Base-by-base conservation (phyloP, 2,888 invertebrate genomes). In the Acanthococcus lagerstroemiae region DNA sequence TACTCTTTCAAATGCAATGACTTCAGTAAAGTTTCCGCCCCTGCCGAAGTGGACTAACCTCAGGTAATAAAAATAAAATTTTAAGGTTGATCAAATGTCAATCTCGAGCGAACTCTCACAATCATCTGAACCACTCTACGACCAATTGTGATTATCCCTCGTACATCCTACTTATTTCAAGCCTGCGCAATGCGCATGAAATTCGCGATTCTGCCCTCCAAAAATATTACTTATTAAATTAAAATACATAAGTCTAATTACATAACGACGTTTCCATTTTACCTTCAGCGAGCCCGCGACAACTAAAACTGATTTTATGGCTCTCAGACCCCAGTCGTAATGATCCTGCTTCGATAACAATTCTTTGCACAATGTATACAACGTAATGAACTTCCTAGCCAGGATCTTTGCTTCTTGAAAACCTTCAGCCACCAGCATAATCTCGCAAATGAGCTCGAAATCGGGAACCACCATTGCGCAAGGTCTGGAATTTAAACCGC, bases 401-500 rank as follows among this genome's bases (percentile, higher is more conserved):
- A 96, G 78, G 60, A 95, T 84, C 73, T 90, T 86, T 0, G 95
- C 95, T 72, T 96, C 95, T 75, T 95, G 88, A 75, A 96, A 96
- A 15, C 96, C 96, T 80, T 96, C 95, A 52, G 95, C 95, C 0
- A 95, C 95, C 76, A 96, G 84, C 95, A 96, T 95, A 72, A 96
- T 96, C 81, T 96, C 95, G 77, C 94, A 95, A 74, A 96, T 96
- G 65, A 96, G 77, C 76, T 95, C 95, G 75, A 95, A 95, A 77
- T 96, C 95, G 0, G 96, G 96, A 0, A 96, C 95, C 0, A 95
- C 94, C 96, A 96, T 96, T 46, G 96, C 95, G 77, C 95, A 96
- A 0, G 95, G 95, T 72, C 95, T 86, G 73, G 81, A 87, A 26
- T 46, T n/a, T 21, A 15, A 9, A 37, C 37, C 37, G 7, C 15